Percentiles rank a stretch among this genome's conserved stretches.
Conservation (phyloP, 2,797 vertebrate species). For the Phoeniculus purpureus region DNA sequence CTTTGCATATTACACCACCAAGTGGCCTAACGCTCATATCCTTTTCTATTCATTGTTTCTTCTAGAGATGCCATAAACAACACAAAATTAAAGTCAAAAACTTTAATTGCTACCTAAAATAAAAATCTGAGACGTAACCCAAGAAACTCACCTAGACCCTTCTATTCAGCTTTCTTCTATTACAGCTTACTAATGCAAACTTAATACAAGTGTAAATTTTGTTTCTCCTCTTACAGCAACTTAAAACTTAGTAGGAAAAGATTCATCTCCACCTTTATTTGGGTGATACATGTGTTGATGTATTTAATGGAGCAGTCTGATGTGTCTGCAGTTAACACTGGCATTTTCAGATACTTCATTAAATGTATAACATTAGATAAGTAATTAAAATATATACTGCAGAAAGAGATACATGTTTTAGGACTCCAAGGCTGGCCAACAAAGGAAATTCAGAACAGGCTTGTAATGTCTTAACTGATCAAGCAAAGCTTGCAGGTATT, state of each 20-base stretch:
- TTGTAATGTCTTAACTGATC: background rate
- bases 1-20: conserved; percentile 75
- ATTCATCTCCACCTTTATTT: background rate
- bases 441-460: background rate
- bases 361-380: background rate
- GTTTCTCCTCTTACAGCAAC: background rate
- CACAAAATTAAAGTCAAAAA: background rate
- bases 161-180: background rate
- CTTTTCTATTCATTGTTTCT: background rate
- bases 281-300: background rate
- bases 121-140: background rate
- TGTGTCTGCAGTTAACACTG: background rate
- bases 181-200: background rate
- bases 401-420: background rate
- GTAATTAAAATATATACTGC: background rate
- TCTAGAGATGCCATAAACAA: background rate
- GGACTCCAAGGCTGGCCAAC: background rate
- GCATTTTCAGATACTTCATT: background rate
- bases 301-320: background rate
- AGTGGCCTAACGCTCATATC: conserved; percentile 49
- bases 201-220: background rate
- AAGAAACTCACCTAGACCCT: background rate
- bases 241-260: background rate
- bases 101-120: background rate
- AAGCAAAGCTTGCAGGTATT: background rate